These are phyloP conservation scores for Ariopsis seemanni DNA, from an alignment of 2,113 vertebrate species.

Conservation along the genomic window DNA sequence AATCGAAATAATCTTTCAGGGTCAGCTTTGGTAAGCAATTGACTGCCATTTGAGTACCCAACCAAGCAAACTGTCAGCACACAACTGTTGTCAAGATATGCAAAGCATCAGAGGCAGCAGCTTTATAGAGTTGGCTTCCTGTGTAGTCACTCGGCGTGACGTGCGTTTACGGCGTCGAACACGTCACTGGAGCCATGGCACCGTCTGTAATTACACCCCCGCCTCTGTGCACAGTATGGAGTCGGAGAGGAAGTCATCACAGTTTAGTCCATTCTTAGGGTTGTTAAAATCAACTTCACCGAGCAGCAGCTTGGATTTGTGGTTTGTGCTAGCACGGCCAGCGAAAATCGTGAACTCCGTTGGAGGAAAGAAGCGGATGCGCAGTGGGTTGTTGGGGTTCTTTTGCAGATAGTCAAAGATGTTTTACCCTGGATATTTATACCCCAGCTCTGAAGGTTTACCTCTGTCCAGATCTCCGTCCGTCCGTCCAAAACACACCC, in stretches of 20 bases:
- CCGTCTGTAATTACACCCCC: neutral
- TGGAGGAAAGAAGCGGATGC: neutral
- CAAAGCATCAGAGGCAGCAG: neutral
- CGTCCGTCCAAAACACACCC: no score
- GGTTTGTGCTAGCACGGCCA: neutral
- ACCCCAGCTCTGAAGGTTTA: no score
- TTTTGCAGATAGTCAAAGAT: neutral
- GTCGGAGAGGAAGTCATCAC: neutral
- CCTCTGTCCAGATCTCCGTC: no score
- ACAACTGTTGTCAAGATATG: neutral
- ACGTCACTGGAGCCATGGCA: neutral
- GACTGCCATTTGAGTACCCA: neutral
- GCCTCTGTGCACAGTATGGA: neutral
- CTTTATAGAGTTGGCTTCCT: neutral
- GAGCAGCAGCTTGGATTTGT: neutral
- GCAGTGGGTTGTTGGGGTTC: neutral
- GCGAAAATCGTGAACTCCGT: neutral
- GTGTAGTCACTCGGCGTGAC: neutral
- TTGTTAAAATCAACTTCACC: neutral
- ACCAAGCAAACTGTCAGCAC: neutral
- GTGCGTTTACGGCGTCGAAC: neutral
- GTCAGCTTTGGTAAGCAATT: neutral
- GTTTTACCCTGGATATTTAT: neutral
- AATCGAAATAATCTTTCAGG: neutral
- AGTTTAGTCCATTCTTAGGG: neutral